Conservation (phyloP, 2,797 vertebrate species). For the Danio choprae region DNA sequence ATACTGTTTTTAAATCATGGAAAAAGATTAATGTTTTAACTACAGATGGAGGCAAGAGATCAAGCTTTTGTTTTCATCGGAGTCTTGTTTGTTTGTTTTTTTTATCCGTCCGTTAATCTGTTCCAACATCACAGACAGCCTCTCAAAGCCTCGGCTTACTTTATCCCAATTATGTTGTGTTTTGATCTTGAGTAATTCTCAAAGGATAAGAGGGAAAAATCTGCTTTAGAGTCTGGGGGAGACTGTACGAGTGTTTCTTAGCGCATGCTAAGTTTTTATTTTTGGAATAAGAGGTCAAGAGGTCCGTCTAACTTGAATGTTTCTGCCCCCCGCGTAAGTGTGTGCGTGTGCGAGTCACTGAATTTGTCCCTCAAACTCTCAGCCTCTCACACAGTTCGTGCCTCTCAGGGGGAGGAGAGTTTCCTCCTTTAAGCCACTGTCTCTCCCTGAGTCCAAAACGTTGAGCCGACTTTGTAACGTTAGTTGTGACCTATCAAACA, state of each 20-base stretch:
- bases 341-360: conserved; percentile 61
- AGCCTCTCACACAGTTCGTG: conserved; percentile 78
- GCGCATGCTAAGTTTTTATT: conserved; percentile 37
- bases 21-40: conserved; percentile 36
- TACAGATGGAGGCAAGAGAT: conserved; percentile 54
- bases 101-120: conserved; percentile 63
- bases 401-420: conserved; percentile 69
- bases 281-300: conserved; percentile 57
- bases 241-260: conserved; percentile 59
- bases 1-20: conserved; percentile 38
- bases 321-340: conserved; percentile 39
- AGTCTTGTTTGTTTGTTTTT: conserved; percentile 25
- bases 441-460: conserved; percentile 49
- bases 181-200: conserved; percentile 62
- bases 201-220: conserved; percentile 44
- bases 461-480: conserved; percentile 56
- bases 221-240: conserved; percentile 26
- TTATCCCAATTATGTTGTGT: conserved; percentile 48
- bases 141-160: conserved; percentile 37
- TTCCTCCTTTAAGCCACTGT: conserved; percentile 56
- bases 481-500: conserved; percentile 53
- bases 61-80: conserved; percentile 36
- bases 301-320: conserved; percentile 62
- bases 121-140: conserved; percentile 55
- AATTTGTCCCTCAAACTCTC: conserved; percentile 76